Evolutionary conservation across 2,888 invertebrate genomes (phyloP).

Genomic region (Epicampocera succincta): DNA sequence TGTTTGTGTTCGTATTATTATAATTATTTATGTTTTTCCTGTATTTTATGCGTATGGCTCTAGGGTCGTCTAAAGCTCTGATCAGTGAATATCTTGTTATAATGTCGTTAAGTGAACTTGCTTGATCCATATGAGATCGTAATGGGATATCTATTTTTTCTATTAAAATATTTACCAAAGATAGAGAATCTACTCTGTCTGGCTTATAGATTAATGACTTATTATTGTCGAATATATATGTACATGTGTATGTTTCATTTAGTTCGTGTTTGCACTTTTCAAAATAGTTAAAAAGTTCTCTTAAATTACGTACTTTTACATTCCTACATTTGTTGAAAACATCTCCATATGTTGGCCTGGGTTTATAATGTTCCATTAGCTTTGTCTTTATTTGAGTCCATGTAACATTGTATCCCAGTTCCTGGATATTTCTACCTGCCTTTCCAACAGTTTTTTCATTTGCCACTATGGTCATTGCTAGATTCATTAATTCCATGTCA

Average conservation of each 20-base stretch:
- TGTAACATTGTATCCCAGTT: not conserved
- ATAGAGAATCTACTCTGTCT: conserved; percentile 20
- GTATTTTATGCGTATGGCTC: not conserved
- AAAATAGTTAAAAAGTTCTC: conserved; percentile 28
- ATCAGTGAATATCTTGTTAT: not conserved
- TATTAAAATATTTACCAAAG: not conserved
- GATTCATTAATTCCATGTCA: too few relatives aligned
- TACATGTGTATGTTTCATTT: conserved; percentile 31
- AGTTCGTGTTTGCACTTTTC: conserved; percentile 16
- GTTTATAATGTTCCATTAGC: conserved; percentile 24
- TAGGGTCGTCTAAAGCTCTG: not conserved
- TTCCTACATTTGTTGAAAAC: conserved; percentile 23
- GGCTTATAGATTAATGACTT: conserved; percentile 20
- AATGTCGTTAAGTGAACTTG: not conserved
- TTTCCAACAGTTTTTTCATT: conserved; percentile 35
- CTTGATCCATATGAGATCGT: not conserved
- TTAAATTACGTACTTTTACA: conserved; percentile 26
- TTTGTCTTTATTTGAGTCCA: conserved; percentile 9
- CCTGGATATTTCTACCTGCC: not conserved
- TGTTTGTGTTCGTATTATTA: conserved; percentile 25
- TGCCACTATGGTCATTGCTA: conserved; percentile 3
- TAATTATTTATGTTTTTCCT: conserved; percentile 13
- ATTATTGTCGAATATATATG: conserved; percentile 13
- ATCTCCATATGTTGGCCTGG: conserved; percentile 14
- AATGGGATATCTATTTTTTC: not conserved